Base-by-base conservation (phyloP, 2,797 vertebrate species). In the Syndactyla subalaris region DNA sequence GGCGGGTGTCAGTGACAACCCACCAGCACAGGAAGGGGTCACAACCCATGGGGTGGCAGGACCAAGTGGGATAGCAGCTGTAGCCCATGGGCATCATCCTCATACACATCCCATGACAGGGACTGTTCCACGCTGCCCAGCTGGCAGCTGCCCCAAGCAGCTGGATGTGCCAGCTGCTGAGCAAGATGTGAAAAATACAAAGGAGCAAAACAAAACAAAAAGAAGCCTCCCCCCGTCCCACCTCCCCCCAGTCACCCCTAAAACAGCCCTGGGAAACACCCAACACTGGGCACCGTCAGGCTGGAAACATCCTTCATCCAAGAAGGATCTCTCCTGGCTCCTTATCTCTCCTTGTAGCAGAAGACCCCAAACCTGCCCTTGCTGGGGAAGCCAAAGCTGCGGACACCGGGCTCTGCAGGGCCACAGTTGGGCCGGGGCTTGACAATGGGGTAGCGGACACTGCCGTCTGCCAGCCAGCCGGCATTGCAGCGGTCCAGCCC, bases 391-490 rank as follows among this genome's bases (percentile, higher is more conserved):
- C 99, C 99, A 1, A 99, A 98, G 95, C 96, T 99, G 77, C 97
- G 97, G 36, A 99, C 97, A 0, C 98, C 99, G 0, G 98, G 97
- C 95, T 98, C 98, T 0, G 90, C 67, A 2, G 98, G 95, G 22
- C 99, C 99, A 0, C 99, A 99, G 96, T 98, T 98, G 78, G 88
- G 92, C 2, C 98, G 98, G 4, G 99, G 98, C 8, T 94, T 98
- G 81, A 66, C 70, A 14, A 99, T 98, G 48, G 99, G 98, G 89
- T 99, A 99, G 87, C 98, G 98, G 62, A 98, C 94, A 1, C 99
- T 99, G 85, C 98, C 98, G 0, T 99, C 99, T 1, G 98, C 98
- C 95, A 99, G 95, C 99, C 99, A 99, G 89, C 99, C 99, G 0
- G 98, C 98, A 1, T 97, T 97, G 5, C 99, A 99, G 77, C 97